A percentile compares a stretch with the other conserved stretches of the same genome.
Evolutionary conservation across 2,888 invertebrate genomes (phyloP).

Genomic region (Eupithecia pulchellata): DNA sequence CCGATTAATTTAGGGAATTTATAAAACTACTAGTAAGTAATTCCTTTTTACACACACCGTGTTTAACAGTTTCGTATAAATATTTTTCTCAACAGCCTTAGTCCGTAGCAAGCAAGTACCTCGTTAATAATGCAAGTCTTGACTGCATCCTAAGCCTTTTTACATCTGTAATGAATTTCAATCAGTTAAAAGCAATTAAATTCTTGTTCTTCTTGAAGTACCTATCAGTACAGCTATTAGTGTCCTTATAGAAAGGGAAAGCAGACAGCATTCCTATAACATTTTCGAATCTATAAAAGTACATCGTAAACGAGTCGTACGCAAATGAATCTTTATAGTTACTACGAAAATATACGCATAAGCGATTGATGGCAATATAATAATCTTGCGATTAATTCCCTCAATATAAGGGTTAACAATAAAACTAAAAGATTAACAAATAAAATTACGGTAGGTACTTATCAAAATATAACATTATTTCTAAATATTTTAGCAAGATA

Average conservation of each 20-base stretch:
- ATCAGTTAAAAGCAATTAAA: constrained; percentile 26
- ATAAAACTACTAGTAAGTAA: not conserved
- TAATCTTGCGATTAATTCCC: not conserved
- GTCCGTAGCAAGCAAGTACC: not conserved
- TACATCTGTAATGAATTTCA: constrained; percentile 37
- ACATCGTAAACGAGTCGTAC: constrained; percentile 20
- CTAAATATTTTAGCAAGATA: too few species aligned
- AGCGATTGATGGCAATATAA: not conserved
- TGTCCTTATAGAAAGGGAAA: constrained; percentile 34
- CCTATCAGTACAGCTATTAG: constrained; percentile 11
- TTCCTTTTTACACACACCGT: not conserved
- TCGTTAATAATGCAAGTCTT: not conserved
- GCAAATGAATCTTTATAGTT: constrained; percentile 17
- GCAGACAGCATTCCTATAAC: constrained; percentile 23
- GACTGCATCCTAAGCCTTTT: constrained; percentile 15
- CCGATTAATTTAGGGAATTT: too few species aligned
- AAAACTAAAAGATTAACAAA: too few species aligned
- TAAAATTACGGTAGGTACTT: too few species aligned
- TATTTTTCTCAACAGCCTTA: not conserved
- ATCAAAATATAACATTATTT: too few species aligned
- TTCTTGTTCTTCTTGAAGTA: constrained; percentile 17
- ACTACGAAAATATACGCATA: not conserved
- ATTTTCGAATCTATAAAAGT: constrained; percentile 31
- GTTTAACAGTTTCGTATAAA: too few species aligned
- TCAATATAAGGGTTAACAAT: too few species aligned